Evolutionary conservation across 2,888 invertebrate species (phyloP).

Genomic region (Agrochola circellaris): DNA sequence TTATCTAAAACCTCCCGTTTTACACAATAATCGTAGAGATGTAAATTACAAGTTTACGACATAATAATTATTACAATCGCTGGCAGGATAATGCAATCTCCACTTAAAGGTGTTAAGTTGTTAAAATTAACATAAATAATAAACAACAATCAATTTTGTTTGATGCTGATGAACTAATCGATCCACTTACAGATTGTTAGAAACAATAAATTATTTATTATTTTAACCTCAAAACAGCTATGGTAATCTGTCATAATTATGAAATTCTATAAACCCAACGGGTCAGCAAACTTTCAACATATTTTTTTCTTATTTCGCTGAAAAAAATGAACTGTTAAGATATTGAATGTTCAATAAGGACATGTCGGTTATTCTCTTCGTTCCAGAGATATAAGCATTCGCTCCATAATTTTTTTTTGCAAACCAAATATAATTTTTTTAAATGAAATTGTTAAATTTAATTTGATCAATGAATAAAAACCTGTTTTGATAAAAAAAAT

Average conservation of each 20-base stretch:
- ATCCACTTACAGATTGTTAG: constrained; percentile 4
- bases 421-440: too few species aligned
- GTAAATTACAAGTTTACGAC: constrained; percentile 14
- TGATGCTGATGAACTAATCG: constrained; percentile 22
- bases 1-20: neutral
- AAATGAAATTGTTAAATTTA: too few species aligned
- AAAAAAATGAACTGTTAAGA: too few species aligned
- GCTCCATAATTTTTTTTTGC: too few species aligned
- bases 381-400: too few species aligned
- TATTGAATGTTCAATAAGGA: too few species aligned
- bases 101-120: constrained; percentile 20
- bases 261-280: neutral
- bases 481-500: too few species aligned
- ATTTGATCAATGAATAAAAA: too few species aligned
- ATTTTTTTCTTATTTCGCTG: neutral
- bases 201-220: constrained; percentile 26
- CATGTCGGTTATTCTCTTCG: too few species aligned
- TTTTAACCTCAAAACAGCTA: neutral
- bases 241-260: neutral
- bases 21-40: constrained; percentile 4
- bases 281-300: constrained; percentile 2
- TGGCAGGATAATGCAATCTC: constrained; percentile 16
- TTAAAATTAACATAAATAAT: constrained; percentile 45
- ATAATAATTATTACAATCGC: constrained; percentile 6
- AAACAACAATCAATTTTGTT: constrained; percentile 21